Evolutionary conservation across 2,797 vertebrate genomes (phyloP).

Genomic region (Euphonia xanthogaster): DNA sequence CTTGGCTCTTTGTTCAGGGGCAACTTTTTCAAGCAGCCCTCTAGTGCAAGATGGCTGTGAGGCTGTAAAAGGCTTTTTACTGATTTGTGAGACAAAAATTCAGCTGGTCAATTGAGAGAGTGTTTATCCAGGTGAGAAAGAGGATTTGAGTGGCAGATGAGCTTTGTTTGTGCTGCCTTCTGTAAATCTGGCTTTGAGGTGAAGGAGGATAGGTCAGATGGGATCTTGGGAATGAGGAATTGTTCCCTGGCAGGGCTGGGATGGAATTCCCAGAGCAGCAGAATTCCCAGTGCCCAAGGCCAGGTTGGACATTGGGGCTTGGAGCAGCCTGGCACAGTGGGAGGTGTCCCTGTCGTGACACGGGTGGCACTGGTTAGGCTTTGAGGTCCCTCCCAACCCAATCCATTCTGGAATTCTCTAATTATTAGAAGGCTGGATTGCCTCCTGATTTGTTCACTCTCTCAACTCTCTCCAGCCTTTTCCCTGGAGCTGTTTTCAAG

Average conservation of each 20-base stretch:
- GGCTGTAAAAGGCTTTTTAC: not conserved
- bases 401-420: not conserved
- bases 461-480: not conserved
- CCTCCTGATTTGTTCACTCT: not conserved
- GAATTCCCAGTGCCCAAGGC: not conserved
- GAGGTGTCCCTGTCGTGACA: not conserved
- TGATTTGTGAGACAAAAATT: not conserved
- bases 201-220: accelerated
- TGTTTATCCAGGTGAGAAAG: not conserved
- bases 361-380: accelerated
- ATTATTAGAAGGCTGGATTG: not conserved
- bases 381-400: accelerated
- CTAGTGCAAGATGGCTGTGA: not conserved
- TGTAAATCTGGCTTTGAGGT: not conserved
- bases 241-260: not conserved
- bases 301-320: not conserved
- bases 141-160: not conserved
- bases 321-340: not conserved
- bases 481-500: not conserved
- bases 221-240: not conserved
- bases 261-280: not conserved
- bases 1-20: not conserved
- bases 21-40: not conserved
- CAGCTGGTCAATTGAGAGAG: not conserved
- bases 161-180: not conserved